Base-by-base conservation (phyloP, 2,797 vertebrate species). In the Capromys pilorides region DNA sequence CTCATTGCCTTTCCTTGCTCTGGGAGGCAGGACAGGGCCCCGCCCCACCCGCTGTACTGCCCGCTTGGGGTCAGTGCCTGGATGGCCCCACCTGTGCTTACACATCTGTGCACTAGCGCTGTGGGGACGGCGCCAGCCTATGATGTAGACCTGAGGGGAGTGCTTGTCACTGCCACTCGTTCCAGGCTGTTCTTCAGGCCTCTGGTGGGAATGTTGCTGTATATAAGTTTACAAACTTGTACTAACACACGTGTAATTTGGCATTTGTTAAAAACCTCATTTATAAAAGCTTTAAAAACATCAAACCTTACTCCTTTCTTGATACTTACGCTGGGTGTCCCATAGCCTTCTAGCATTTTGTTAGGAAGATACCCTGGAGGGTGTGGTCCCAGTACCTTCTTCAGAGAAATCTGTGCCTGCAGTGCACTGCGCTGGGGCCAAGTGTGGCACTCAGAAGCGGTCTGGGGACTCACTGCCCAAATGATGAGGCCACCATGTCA, bases 161-260 rank as follows among this genome's bases (percentile, higher is more conserved):
- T 18, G 39, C 39, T 71, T 6, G 1, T 31, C 28, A 59, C 33
- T 36, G 64, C 69, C 54, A 45, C 49, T 73, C 26, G 0, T 21
- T 10, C 4, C 14, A 33, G 79, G 88, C 41, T 57, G 11, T 9
- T 36, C 61, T 54, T 86, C 13, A 28, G 90, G 88, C 91, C 86
- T 91, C 19, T 11, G 79, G n/a, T 85, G 62, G 86, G 96, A 85
- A 94, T 80, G 90, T 95, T 83, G 45, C 92, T 98, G 97, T 98
- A 97, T 73, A 12, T 96, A 97, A 97, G 97, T 95, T 96, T 97
- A 96, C 88, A 96, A 94, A 97, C 97, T 97, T 98, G 97, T 98
- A 98, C 98, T 98, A 98, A 98, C 97, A 97, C 6, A 64, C 96
- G 95, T 98, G 94, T 75, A 80, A 94, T 57, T 94, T 90, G 93